phyloP scores from a whole-genome alignment of 2,888 invertebrate genomes.

The Cenopis cana region DNA sequence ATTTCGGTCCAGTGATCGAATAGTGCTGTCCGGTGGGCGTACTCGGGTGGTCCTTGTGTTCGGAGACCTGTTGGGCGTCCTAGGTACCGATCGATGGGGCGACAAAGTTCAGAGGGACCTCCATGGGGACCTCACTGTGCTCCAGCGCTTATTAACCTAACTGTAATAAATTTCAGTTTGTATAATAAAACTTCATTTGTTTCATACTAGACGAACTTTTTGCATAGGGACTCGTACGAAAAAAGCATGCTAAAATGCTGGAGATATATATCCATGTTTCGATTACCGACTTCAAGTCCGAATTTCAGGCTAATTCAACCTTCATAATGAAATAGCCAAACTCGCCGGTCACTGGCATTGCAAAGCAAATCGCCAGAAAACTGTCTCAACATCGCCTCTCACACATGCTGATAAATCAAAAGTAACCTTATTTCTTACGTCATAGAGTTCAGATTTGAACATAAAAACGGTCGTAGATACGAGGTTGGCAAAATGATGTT shows the following conservation, averaged over 20 bases:
- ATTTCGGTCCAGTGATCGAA: no score
- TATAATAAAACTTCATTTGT: no score
- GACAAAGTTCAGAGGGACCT: no score
- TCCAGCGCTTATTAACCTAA: no score
- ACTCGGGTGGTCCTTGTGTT: no score
- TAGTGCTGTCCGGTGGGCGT: no score
- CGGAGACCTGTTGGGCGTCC: no score
- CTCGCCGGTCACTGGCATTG: constrained; percentile 6
- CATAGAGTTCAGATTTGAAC: not conserved
- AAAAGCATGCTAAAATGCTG: not conserved
- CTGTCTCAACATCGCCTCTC: not conserved
- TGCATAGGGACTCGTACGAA: not conserved
- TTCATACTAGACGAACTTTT: no score
- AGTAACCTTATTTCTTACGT: not conserved
- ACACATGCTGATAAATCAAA: not conserved
- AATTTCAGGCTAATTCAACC: constrained; percentile 14
- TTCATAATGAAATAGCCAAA: constrained; percentile 23
- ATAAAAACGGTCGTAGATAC: not conserved
- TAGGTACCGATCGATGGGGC: no score
- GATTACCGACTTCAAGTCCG: not conserved
- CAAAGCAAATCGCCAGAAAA: constrained; percentile 4
- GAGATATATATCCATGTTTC: not conserved
- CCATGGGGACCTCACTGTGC: no score
- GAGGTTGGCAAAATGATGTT: constrained; percentile 27
- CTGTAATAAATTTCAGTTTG: no score